Conservation (phyloP, 2,888 invertebrate species). For the Venustoraphidia nigricollis region DNA sequence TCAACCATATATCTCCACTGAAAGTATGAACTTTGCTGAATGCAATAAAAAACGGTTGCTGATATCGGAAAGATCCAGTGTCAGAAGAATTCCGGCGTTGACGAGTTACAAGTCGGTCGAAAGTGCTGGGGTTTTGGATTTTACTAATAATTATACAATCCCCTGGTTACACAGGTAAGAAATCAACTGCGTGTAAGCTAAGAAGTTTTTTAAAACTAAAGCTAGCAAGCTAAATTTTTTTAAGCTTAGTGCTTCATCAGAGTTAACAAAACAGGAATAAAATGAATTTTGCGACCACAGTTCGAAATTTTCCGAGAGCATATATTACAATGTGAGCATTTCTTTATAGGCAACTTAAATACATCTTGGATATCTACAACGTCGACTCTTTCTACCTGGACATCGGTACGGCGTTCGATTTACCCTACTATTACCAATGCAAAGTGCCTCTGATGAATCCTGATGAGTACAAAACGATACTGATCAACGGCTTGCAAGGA, state of each 20-base stretch:
- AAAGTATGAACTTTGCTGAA: conserved; percentile 67
- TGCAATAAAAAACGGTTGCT: conserved; percentile 60
- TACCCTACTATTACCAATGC: conserved; percentile 76
- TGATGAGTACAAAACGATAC: conserved; percentile 65
- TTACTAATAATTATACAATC: conserved; percentile 66
- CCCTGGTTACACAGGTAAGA: conserved; percentile 45
- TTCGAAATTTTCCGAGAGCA: no score
- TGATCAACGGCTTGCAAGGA: conserved; percentile 47
- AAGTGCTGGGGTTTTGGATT: conserved; percentile 73
- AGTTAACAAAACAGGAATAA: no score
- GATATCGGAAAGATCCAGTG: conserved; percentile 64
- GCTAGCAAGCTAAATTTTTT: no score
- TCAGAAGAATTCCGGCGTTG: conserved; percentile 64
- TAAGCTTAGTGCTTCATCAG: no score
- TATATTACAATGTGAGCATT: no score
- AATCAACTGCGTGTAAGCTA: no score
- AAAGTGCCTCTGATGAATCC: conserved; percentile 59
- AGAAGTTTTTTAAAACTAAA: no score
- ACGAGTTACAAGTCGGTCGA: conserved; percentile 66
- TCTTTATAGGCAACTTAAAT: conserved; percentile 45
- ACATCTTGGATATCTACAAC: conserved; percentile 53
- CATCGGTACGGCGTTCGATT: conserved; percentile 65
- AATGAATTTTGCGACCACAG: no score
- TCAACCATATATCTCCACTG: conserved; percentile 79
- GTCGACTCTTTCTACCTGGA: conserved; percentile 78